Evolutionary conservation across 2,113 vertebrate genomes (phyloP).

Genomic region (Microtus oregoni): DNA sequence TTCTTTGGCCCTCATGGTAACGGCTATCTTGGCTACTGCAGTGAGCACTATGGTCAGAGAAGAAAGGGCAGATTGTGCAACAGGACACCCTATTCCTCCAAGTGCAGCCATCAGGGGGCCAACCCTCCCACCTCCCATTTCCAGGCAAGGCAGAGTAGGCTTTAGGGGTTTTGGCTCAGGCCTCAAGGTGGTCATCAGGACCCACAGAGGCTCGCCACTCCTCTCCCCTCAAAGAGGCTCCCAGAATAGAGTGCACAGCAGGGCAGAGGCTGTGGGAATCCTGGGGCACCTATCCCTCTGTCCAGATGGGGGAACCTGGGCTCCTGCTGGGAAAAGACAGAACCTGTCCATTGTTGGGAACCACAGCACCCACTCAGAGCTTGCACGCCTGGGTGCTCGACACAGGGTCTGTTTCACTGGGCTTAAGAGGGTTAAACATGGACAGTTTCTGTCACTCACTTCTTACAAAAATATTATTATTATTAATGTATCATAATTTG

Average conservation of each 20-base stretch:
- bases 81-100: rapidly evolving
- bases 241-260: background rate
- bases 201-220: background rate
- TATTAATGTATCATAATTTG: background rate
- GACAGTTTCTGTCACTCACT: constrained; percentile 40
- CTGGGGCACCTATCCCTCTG: background rate
- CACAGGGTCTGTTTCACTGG: background rate
- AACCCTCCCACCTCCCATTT: background rate
- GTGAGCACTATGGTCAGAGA: background rate
- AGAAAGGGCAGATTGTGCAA: constrained; percentile 52
- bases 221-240: background rate
- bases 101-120: background rate
- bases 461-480: background rate
- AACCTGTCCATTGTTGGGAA: background rate
- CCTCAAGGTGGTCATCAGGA: background rate
- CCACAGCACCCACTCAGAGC: constrained; percentile 29
- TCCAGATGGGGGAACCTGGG: constrained; percentile 38
- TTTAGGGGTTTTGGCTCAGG: background rate
- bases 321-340: background rate
- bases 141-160: background rate
- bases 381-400: background rate
- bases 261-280: background rate
- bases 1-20: background rate
- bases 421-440: constrained; percentile 35
- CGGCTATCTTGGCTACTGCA: background rate